These are phyloP conservation scores for Empis stercorea DNA, from an alignment of 2,888 invertebrate species.

Conservation along the genomic window DNA sequence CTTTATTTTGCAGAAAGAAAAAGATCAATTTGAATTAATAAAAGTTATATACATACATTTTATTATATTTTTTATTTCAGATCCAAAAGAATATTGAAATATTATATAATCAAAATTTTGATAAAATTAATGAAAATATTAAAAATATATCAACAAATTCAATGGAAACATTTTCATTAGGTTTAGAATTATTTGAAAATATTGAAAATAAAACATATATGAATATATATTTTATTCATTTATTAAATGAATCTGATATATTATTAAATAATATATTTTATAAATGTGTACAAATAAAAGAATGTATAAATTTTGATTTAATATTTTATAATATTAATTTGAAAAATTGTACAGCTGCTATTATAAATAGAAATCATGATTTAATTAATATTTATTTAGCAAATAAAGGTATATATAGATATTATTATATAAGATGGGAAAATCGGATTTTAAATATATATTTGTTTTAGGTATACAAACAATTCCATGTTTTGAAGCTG, in stretches of 20 bases:
- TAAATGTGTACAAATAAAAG: conserved; percentile 4
- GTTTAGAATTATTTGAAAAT: conserved; percentile 11
- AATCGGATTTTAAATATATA: background rate
- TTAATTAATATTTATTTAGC: conserved; percentile 2
- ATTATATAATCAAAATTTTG: background rate
- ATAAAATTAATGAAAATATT: background rate
- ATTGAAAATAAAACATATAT: conserved; percentile 5
- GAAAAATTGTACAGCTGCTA: conserved; percentile 8
- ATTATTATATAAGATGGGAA: background rate
- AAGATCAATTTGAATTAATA: too few species aligned
- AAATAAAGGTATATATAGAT: conserved; percentile 3
- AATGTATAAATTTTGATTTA: conserved; percentile 3
- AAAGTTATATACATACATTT: too few species aligned
- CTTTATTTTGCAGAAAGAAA: too few species aligned
- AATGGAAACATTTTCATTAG: conserved; percentile 6
- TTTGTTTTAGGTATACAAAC: background rate
- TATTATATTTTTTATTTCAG: background rate
- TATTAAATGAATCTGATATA: conserved; percentile 1
- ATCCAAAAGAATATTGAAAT: background rate
- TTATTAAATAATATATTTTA: conserved; percentile 4
- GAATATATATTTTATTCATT: conserved; percentile 9
- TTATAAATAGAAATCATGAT: conserved; percentile 5
- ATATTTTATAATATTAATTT: conserved; percentile 9
- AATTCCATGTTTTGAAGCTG: conserved; percentile 2
- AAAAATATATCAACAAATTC: background rate